Evolutionary conservation across 2,113 vertebrate genomes (phyloP), one percentile per base, ranked within the genome.

Genomic region (Hippocampus abdominalis): DNA sequence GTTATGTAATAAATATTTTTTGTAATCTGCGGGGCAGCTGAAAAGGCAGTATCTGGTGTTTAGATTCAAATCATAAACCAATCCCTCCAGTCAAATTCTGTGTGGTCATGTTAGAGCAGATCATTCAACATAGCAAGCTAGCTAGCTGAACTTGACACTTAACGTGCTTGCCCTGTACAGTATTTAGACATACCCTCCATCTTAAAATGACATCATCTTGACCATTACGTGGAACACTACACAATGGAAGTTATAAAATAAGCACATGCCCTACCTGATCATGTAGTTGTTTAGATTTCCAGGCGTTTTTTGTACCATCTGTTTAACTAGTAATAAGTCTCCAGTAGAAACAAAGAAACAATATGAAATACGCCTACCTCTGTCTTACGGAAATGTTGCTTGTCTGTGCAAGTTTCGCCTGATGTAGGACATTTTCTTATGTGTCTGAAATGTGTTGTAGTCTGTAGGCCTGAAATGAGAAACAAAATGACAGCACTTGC

Each of bases 1-100:
- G 86, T 91, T 91, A 89, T 78, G 80, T 88, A 90, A 91, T 85
- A 75, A 86, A 79, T 81, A 78, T 80, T 85, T 87, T 86, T 79
- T 80, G 77, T 85, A 77, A 68, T 18, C 72, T 70, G 81, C 74
- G 66, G 82, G 84, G 80, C 73, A 80, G 86, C 85, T 84, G 82
- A 81, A 78, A 82, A 82, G 85, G 79, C 74, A 69, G 83, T 81
- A 78, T 85, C 70, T 71, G 71, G 48, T 82, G 82, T 85, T 79
- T 70, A 79, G 66, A 68, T 66, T 66, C 86, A 89, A 89, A 90
- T 90, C 18, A 64, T 64, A 64, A 15, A 42, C 40, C 63, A 64
- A 64, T 64, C 27, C 63, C 13, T 64, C 23, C 23, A 46, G 39
- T 64, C 23, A 29, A 46, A 64, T 23, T 64, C 21, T 32, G 27